phyloP scores from a whole-genome alignment of 2,888 invertebrate genomes.

The Syrista parreyssii region DNA sequence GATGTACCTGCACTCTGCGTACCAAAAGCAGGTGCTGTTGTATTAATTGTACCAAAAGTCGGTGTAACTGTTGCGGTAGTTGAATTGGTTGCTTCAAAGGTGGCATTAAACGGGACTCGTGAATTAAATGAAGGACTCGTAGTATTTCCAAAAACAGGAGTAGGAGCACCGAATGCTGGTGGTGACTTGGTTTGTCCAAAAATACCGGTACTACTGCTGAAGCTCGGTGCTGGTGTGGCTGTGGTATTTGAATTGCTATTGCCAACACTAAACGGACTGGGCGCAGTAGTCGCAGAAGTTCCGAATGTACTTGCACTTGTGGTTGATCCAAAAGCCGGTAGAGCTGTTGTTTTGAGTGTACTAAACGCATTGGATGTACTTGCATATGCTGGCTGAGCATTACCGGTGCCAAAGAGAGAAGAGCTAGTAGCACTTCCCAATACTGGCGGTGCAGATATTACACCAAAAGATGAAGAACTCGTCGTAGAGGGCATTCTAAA shows the following conservation, averaged over 20 bases:
- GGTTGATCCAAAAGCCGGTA: constrained; percentile 31
- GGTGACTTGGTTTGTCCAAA: constrained; percentile 27
- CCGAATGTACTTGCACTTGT: constrained; percentile 18
- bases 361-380: constrained; percentile 31
- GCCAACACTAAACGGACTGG: constrained; percentile 21
- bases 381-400: constrained; percentile 12
- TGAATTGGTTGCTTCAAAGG: constrained; percentile 16
- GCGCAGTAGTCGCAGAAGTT: constrained; percentile 11
- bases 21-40: constrained; percentile 14
- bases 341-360: constrained; percentile 29
- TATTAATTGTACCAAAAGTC: constrained; percentile 21
- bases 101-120: constrained; percentile 12
- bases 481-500: constrained; percentile 34
- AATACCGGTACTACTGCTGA: constrained; percentile 17
- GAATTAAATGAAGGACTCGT: constrained; percentile 19
- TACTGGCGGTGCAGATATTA: constrained; percentile 26
- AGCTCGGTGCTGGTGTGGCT: constrained; percentile 14
- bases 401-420: constrained; percentile 13
- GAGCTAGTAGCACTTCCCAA: constrained; percentile 28
- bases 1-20: constrained; percentile 4
- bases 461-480: constrained; percentile 21
- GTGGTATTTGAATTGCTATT: constrained; percentile 15
- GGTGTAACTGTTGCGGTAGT: neutral
- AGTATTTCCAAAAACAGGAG: constrained; percentile 22
- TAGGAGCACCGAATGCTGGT: constrained; percentile 28